These are phyloP conservation scores for Agonum fuliginosum DNA, from an alignment of 2,888 invertebrate species.

Conservation along the genomic window DNA sequence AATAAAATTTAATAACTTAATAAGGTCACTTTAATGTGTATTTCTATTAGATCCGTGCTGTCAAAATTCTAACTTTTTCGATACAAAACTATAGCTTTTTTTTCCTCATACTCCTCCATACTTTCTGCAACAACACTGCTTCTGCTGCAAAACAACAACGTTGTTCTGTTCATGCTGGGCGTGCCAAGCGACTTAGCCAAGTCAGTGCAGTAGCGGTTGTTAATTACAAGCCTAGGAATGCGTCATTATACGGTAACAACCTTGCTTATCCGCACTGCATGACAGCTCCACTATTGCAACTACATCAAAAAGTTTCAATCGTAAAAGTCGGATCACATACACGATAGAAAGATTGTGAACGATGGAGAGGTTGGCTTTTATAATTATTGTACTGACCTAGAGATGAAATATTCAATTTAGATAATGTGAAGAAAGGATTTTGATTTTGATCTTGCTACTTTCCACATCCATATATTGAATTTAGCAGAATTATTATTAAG, in stretches of 20 bases:
- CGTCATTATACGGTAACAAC: slow-evolving; percentile 16
- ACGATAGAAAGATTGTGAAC: background rate
- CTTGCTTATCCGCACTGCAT: background rate
- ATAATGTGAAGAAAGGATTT: no score
- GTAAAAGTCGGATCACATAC: no score
- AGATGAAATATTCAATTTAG: no score
- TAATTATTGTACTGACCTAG: no score
- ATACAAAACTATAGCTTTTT: no score
- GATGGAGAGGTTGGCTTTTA: background rate
- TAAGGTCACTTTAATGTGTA: no score
- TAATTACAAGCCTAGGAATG: slow-evolving; percentile 4
- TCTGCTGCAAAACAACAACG: background rate
- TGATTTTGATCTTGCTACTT: no score
- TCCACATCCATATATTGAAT: no score
- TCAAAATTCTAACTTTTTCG: no score
- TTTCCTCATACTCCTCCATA: background rate
- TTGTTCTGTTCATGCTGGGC: background rate
- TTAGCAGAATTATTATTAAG: no score
- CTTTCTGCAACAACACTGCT: background rate
- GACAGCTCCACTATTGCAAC: background rate
- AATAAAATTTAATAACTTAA: no score
- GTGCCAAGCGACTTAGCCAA: background rate
- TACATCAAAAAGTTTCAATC: background rate
- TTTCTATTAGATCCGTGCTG: no score
- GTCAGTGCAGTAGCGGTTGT: slow-evolving; percentile 17